Conservation (phyloP, 2,113 vertebrate species). For the Tragelaphus buxtoni region DNA sequence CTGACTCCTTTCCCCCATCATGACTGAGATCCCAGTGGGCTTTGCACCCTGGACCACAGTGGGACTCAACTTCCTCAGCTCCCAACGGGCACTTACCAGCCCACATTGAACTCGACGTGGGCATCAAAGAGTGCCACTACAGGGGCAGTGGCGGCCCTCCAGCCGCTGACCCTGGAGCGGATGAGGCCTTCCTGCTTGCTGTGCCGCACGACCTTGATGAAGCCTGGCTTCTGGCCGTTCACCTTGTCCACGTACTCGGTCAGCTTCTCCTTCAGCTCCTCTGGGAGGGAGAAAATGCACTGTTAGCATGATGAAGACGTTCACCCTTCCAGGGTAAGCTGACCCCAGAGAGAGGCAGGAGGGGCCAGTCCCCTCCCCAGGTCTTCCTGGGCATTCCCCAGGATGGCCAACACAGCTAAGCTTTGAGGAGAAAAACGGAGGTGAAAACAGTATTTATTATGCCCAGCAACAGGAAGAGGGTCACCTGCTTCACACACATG, state of each 20-base stretch:
- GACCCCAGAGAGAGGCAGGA: neutral
- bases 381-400: neutral
- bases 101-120: conserved; percentile 95
- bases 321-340: neutral
- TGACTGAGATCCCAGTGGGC: neutral
- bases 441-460: neutral
- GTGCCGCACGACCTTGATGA: conserved; percentile 95
- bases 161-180: conserved; percentile 95
- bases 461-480: accelerated
- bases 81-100: conserved; percentile 86
- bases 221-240: conserved; percentile 88
- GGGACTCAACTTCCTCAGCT: neutral
- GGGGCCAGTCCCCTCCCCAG: accelerated
- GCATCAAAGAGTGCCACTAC: conserved; percentile 97
- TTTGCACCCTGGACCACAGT: neutral
- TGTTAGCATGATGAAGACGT: neutral
- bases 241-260: conserved; percentile 89
- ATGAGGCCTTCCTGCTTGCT: conserved; percentile 95
- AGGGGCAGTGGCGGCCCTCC: conserved; percentile 91
- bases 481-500: accelerated
- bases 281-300: conserved; percentile 75
- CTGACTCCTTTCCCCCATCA: neutral
- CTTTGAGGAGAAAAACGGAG: neutral
- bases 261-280: conserved; percentile 94
- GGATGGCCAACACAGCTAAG: neutral